These are phyloP conservation scores for Coreoperca whiteheadi DNA, from an alignment of 2,113 vertebrate genomes.

Conservation along the genomic window DNA sequence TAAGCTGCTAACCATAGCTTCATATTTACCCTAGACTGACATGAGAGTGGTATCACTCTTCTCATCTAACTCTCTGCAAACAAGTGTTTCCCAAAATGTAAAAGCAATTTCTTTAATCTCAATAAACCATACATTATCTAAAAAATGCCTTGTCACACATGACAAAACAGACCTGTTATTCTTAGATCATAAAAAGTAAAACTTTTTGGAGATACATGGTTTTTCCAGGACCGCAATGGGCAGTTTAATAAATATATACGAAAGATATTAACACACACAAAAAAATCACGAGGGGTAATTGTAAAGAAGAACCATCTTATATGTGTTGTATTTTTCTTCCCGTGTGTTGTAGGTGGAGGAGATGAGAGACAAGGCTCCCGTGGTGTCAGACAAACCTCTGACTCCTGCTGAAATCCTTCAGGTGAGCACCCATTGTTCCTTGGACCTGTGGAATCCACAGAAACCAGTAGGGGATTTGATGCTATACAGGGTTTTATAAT, in stretches of 20 bases:
- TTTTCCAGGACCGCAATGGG: background rate
- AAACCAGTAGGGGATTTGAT: slow-evolving; percentile 24
- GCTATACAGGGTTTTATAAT: slow-evolving; percentile 33
- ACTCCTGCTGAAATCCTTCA: slow-evolving; percentile 80
- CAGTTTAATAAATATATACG: background rate
- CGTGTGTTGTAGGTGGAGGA: slow-evolving; percentile 70
- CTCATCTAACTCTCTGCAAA: too few relatives aligned
- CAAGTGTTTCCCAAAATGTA: background rate
- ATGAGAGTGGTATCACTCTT: too few relatives aligned
- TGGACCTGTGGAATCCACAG: slow-evolving; percentile 11
- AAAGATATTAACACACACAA: background rate
- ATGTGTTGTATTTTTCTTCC: background rate
- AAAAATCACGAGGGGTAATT: background rate
- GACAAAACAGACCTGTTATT: background rate
- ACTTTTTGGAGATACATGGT: background rate
- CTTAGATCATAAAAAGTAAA: background rate
- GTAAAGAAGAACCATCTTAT: background rate
- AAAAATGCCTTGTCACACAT: background rate
- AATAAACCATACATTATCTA: background rate
- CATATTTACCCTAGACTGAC: too few relatives aligned
- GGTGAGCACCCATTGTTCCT: slow-evolving; percentile 52
- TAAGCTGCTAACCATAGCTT: too few relatives aligned
- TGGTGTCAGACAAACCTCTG: slow-evolving; percentile 73
- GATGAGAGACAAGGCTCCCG: slow-evolving; percentile 72
- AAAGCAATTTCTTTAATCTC: background rate